phyloP scores from a whole-genome alignment of 2,797 vertebrate species.

The Poeciliopsis infans region DNA sequence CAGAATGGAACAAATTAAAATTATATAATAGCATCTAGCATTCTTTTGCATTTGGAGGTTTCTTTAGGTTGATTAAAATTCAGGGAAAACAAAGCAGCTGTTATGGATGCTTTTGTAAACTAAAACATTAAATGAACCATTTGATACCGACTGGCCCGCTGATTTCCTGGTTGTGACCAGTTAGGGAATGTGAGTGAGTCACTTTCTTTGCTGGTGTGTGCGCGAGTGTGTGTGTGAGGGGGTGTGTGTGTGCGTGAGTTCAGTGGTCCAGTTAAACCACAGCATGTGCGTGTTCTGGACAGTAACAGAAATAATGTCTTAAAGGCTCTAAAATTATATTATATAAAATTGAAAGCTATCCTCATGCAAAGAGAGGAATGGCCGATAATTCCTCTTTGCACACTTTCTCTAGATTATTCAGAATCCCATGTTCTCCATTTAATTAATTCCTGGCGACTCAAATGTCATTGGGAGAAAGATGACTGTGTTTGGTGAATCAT shows the following conservation, averaged over 20 bases:
- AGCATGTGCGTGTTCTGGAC: slow-evolving; percentile 4
- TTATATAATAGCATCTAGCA: slow-evolving; percentile 29
- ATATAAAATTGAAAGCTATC: not conserved
- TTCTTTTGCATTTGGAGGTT: slow-evolving; percentile 37
- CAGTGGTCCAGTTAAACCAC: slow-evolving; percentile 24
- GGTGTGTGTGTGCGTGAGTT: slow-evolving; percentile 36
- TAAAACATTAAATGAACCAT: slow-evolving; percentile 25
- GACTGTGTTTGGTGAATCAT: not conserved
- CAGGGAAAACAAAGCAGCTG: slow-evolving; percentile 45
- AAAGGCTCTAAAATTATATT: not conserved
- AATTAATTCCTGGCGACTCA: not conserved
- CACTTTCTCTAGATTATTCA: not conserved
- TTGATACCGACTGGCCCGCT: slow-evolving; percentile 34
- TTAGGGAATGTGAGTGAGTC: slow-evolving; percentile 49
- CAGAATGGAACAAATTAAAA: slow-evolving; percentile 37
- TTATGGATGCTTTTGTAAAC: slow-evolving; percentile 33
- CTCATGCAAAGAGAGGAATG: not conserved
- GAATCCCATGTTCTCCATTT: not conserved
- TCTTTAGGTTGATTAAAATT: slow-evolving; percentile 31
- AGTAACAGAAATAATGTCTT: not conserved
- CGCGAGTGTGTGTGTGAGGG: slow-evolving; percentile 29
- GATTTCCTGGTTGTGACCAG: slow-evolving; percentile 55
- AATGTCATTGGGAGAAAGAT: not conserved
- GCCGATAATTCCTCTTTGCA: not conserved
- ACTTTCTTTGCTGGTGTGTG: slow-evolving; percentile 32